phyloP scores from a whole-genome alignment of 2,797 vertebrate species.

The Nannoperca obscura region DNA sequence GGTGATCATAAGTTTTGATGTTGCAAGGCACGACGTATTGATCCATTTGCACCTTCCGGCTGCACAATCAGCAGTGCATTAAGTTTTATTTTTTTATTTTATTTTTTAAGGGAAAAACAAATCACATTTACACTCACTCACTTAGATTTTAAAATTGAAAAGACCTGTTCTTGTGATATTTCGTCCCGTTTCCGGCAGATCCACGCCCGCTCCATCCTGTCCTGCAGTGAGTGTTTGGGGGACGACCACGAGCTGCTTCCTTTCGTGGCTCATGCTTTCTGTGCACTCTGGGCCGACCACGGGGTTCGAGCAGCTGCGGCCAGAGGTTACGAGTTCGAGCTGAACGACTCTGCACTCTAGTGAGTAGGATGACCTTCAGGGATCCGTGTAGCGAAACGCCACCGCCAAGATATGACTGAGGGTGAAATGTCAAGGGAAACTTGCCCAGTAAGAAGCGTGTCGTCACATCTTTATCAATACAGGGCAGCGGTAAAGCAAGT shows the following conservation, averaged over 20 bases:
- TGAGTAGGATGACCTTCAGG: conserved; percentile 75
- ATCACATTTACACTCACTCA: neutral
- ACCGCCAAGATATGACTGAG: conserved; percentile 34
- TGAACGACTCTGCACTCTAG: conserved; percentile 89
- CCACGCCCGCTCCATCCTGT: conserved; percentile 83
- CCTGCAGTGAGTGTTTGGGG: conserved; percentile 83
- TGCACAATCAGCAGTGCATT: neutral
- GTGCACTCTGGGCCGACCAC: conserved; percentile 83
- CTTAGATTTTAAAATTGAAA: no score
- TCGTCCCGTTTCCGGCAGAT: conserved; percentile 51
- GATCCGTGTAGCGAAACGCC: neutral
- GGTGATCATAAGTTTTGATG: neutral
- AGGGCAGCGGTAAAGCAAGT: conserved; percentile 19
- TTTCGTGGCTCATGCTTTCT: conserved; percentile 82
- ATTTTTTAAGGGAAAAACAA: neutral
- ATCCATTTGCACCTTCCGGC: neutral
- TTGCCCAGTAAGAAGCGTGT: conserved; percentile 26
- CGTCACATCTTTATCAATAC: conserved; percentile 39
- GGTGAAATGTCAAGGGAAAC: conserved; percentile 60
- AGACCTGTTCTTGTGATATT: neutral
- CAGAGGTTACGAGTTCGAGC: conserved; percentile 83
- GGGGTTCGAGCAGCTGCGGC: conserved; percentile 78
- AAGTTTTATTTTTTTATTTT: neutral
- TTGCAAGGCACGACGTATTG: neutral
- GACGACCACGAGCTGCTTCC: conserved; percentile 84